Conservation (phyloP, 2,888 invertebrate genomes). For the Cephus spinipes region DNA sequence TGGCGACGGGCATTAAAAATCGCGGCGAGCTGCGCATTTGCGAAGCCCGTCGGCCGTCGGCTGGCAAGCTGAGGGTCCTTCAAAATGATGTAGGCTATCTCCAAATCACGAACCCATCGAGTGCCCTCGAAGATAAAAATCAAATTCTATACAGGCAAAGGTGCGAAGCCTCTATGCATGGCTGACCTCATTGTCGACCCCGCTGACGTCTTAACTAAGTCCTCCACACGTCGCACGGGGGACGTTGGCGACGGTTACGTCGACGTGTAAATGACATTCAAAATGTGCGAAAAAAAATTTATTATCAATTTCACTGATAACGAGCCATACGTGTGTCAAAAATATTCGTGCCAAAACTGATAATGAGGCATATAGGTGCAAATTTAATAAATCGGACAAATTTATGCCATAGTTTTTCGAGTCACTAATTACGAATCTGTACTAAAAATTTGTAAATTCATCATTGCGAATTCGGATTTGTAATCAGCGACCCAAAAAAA, state of each 20-base stretch:
- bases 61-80: slow-evolving; percentile 50
- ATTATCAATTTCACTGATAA: too few species aligned
- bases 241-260: neutral
- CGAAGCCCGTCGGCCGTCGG: slow-evolving; percentile 43
- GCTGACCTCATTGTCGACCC: slow-evolving; percentile 60
- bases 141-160: slow-evolving; percentile 58
- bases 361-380: too few species aligned
- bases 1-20: slow-evolving; percentile 17
- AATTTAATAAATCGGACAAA: too few species aligned
- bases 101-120: slow-evolving; percentile 62
- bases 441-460: too few species aligned
- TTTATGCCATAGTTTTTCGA: accelerated
- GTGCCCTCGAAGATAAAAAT: slow-evolving; percentile 65
- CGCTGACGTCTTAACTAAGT: slow-evolving; percentile 64
- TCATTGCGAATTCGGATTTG: too few species aligned
- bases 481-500: too few species aligned
- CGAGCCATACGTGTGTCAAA: accelerated
- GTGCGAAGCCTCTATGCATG: slow-evolving; percentile 65
- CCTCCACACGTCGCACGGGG: slow-evolving; percentile 29
- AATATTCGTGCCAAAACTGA: too few species aligned
- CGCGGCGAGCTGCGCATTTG: slow-evolving; percentile 22
- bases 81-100: slow-evolving; percentile 56
- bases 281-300: too few species aligned
- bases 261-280: neutral
- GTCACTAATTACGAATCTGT: too few species aligned